Evolutionary conservation across 1,140 invertebrate genomes (phyloP), one percentile per base, ranked within the genome.

Genomic region (Daktulosphaira vitifoliae): DNA sequence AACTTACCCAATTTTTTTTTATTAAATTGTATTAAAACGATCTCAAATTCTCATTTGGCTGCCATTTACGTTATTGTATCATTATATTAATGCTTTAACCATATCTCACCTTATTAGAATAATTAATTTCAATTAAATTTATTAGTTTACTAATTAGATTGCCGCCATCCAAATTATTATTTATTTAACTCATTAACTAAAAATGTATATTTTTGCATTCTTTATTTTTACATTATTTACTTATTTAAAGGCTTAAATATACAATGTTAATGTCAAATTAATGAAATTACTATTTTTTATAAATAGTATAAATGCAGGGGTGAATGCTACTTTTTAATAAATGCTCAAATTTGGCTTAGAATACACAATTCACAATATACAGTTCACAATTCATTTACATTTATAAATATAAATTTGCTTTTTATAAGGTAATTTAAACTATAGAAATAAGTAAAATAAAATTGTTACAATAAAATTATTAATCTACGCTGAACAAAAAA

Each of bases 271-370:
- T 37, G 53, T 42, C 53, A 42, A 56, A 42, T 56, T 56, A 42
- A 42, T 42, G 53, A 37, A 37, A 42, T 56, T 48, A 20, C 16
- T 4, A 16, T 44, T 3, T 16, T 7, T 11, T 3, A 3, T 7
- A 11, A 5, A 11, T 44, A 11, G 4, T 33, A 42, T 44, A 22
- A 33, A 22, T 54, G 39, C 39, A 44, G n/a, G 39, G 56, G 56
- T 39, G 46, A 62, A 48, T 6, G 42, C 56, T 62, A 62, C 42
- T 48, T 59, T 62, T 62, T 48, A 62, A 20, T 62, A 39, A 29
- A 62, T 62, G 56, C 56, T 62, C 56, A 62, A 62, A 46, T 62
- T 62, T 39, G 26, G 56, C 29, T 62, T 62, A 62, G n/a, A n/a
- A n/a, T n/a, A n/a, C n/a, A n/a, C n/a, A n/a, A n/a, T n/a, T n/a